Conservation (phyloP, 2,797 vertebrate genomes). For the Pelobates cultripes region DNA sequence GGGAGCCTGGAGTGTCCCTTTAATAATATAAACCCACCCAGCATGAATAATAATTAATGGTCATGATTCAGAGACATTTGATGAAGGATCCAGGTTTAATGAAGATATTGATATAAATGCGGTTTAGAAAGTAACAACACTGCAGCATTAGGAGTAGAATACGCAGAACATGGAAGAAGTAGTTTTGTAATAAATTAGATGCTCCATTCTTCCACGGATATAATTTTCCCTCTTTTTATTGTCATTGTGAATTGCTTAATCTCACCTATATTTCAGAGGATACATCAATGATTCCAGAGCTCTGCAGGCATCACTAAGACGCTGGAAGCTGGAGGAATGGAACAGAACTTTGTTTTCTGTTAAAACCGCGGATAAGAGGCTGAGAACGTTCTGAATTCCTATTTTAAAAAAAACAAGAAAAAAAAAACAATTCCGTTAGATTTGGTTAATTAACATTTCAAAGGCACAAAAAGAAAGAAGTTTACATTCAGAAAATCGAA, state of each 20-base stretch:
- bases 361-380: constrained; percentile 93
- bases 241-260: neutral
- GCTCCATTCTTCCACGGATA: no score
- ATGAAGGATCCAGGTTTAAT: no score
- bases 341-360: constrained; percentile 98
- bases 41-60: no score
- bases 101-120: no score
- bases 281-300: constrained; percentile 96
- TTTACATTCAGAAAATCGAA: neutral
- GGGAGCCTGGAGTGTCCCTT: no score
- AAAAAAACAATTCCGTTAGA: constrained; percentile 4
- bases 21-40: no score
- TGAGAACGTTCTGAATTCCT: constrained; percentile 98
- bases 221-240: no score
- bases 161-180: no score
- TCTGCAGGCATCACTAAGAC: constrained; percentile 91
- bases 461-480: constrained; percentile 8
- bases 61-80: no score
- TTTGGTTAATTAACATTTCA: neutral
- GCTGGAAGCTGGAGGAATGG: constrained; percentile 96
- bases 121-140: no score
- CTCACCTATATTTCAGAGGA: constrained; percentile 96
- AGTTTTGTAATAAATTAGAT: no score
- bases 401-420: constrained; percentile 68
- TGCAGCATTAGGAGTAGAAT: no score